These are phyloP conservation scores for Epinotia bilunana DNA, from an alignment of 2,888 invertebrate genomes.

Conservation along the genomic window DNA sequence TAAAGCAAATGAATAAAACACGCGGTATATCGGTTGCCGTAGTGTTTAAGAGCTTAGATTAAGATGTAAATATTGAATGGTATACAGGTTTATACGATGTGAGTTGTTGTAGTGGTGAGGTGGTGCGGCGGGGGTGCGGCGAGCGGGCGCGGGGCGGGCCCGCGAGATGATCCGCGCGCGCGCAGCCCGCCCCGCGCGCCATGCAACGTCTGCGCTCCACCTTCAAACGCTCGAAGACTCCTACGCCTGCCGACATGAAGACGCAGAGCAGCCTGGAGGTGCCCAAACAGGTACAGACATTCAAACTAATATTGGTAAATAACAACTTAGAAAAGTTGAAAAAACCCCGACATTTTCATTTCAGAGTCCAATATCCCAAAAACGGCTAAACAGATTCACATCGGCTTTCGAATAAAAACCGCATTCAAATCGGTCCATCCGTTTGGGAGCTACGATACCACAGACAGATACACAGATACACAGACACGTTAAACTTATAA, in stretches of 20 bases:
- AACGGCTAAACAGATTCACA: too few relatives aligned
- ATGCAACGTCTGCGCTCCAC: conserved; percentile 93
- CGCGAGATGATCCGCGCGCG: conserved; percentile 76
- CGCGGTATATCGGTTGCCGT: too few relatives aligned
- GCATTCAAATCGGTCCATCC: too few relatives aligned
- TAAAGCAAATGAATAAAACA: too few relatives aligned
- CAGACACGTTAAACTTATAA: too few relatives aligned
- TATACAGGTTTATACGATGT: conserved; percentile 2
- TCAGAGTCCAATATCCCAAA: too few relatives aligned
- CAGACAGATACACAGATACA: too few relatives aligned
- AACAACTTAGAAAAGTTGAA: too few relatives aligned
- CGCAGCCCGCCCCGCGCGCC: conserved; percentile 80
- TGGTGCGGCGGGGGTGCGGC: conserved; percentile 56
- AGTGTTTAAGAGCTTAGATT: neutral
- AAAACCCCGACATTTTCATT: too few relatives aligned
- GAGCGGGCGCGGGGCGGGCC: conserved; percentile 77
- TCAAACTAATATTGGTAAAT: neutral
- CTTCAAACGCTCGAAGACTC: conserved; percentile 94
- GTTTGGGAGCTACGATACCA: too few relatives aligned
- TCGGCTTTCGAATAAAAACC: too few relatives aligned
- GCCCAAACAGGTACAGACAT: conserved; percentile 89
- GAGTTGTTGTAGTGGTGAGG: conserved; percentile 54
- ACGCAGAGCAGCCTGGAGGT: conserved; percentile 95
- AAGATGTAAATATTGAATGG: neutral
- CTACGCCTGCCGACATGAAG: conserved; percentile 96